Evolutionary conservation across 2,797 vertebrate genomes (phyloP).

Genomic region (Carcharodon carcharias): DNA sequence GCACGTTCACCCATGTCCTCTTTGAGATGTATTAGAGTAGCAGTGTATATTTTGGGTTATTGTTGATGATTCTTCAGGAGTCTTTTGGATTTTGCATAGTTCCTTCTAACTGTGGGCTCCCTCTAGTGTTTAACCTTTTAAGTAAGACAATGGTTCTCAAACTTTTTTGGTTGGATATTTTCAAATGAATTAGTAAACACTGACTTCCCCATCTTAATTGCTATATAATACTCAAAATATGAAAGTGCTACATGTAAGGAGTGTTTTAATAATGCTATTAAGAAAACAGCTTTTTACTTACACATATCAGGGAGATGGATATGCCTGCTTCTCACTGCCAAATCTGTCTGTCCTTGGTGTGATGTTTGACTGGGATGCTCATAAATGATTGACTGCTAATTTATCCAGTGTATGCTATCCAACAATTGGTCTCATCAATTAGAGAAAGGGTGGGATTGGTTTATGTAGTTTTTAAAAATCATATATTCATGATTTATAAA

Average conservation of each 20-base stretch:
- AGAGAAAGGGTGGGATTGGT: neutral
- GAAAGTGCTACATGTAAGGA: neutral
- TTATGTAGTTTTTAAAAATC: neutral
- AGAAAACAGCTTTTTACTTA: neutral
- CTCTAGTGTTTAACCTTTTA: neutral
- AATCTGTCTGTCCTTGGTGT: neutral
- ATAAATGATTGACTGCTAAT: neutral
- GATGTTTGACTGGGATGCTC: neutral
- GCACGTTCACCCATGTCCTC: neutral
- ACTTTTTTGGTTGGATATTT: neutral
- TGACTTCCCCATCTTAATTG: neutral
- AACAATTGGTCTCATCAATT: neutral
- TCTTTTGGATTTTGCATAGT: neutral
- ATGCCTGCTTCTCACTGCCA: neutral
- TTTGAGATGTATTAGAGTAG: neutral
- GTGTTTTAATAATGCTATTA: neutral
- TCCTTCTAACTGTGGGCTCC: neutral
- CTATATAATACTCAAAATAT: neutral
- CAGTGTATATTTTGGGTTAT: neutral
- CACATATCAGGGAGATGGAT: neutral
- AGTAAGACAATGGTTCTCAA: neutral
- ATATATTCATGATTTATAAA: neutral
- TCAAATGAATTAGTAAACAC: neutral
- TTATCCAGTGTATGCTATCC: neutral
- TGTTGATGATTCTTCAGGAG: neutral